Conservation (phyloP, 2,888 invertebrate species). For the Synanthedon myopaeformis region DNA sequence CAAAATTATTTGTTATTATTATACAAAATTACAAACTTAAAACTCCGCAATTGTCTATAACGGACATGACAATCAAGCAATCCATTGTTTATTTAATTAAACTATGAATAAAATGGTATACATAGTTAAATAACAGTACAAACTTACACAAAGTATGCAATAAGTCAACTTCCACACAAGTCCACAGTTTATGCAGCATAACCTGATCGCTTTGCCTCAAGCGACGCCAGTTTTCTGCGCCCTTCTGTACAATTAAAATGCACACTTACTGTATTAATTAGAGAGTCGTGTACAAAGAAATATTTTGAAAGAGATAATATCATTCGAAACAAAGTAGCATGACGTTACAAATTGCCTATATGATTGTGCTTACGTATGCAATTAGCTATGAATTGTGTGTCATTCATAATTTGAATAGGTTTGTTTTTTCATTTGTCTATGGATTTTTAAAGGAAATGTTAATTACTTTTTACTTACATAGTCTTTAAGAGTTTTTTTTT, state of each 20-base stretch:
- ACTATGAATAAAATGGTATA: too few species aligned
- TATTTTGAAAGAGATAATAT: conserved; percentile 46
- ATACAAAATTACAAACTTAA: too few species aligned
- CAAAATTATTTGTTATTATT: too few species aligned
- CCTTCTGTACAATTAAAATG: conserved; percentile 56
- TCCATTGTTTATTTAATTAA: too few species aligned
- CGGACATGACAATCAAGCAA: too few species aligned
- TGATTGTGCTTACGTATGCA: neutral
- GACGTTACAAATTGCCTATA: neutral
- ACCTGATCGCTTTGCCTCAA: conserved; percentile 18
- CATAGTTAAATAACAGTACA: too few species aligned
- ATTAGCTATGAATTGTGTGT: neutral
- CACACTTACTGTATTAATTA: conserved; percentile 46
- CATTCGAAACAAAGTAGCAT: conserved; percentile 18
- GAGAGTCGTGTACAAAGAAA: conserved; percentile 40
- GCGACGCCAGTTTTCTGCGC: conserved; percentile 40
- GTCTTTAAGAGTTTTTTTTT: too few species aligned
- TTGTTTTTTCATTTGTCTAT: neutral
- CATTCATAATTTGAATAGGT: neutral
- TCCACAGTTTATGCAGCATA: conserved; percentile 15
- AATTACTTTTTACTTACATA: too few species aligned
- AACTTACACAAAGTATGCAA: neutral
- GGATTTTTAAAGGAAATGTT: too few species aligned
- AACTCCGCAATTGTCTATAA: too few species aligned
- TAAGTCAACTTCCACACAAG: conserved; percentile 8